These are phyloP conservation scores for Dryocosmus kuriphilus DNA, from an alignment of 2,888 invertebrate genomes.

Conservation along the genomic window DNA sequence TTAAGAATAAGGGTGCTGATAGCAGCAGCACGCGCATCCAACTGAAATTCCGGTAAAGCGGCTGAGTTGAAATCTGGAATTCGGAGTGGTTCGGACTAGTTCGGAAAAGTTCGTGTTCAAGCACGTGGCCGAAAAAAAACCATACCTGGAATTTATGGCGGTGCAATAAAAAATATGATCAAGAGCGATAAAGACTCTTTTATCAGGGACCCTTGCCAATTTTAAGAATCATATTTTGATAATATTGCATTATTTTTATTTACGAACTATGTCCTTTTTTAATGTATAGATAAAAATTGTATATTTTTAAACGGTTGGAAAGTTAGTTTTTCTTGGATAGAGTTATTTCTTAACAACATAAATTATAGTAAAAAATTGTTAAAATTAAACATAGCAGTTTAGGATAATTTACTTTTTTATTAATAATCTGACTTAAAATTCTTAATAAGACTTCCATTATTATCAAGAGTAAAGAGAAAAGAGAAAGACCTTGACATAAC, in stretches of 20 bases:
- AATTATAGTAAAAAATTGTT: too few species aligned
- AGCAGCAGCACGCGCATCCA: conserved; percentile 69
- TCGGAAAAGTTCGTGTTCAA: conserved; percentile 59
- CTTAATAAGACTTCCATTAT: neutral
- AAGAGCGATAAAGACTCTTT: conserved; percentile 22
- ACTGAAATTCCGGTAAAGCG: conserved; percentile 73
- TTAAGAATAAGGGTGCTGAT: neutral
- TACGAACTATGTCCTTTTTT: neutral
- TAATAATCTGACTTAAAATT: neutral
- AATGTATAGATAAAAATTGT: neutral
- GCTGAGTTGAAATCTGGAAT: conserved; percentile 64
- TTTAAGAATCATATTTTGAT: conserved; percentile 18
- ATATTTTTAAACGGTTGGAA: neutral
- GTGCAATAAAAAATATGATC: conserved; percentile 14
- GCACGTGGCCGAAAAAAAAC: conserved; percentile 63
- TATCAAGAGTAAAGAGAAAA: neutral
- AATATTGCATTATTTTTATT: neutral
- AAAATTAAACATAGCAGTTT: too few species aligned
- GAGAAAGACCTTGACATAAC: neutral
- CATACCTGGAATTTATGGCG: conserved; percentile 43
- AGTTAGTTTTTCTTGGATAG: neutral
- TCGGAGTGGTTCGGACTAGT: conserved; percentile 59
- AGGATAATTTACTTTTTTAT: too few species aligned
- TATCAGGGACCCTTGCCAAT: conserved; percentile 18
- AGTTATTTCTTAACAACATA: too few species aligned